A percentile compares a stretch with the other conserved stretches of the same genome.
Evolutionary conservation across 92 coral and sea anemone genomes (phyloP).

Genomic region (Porites lobata): DNA sequence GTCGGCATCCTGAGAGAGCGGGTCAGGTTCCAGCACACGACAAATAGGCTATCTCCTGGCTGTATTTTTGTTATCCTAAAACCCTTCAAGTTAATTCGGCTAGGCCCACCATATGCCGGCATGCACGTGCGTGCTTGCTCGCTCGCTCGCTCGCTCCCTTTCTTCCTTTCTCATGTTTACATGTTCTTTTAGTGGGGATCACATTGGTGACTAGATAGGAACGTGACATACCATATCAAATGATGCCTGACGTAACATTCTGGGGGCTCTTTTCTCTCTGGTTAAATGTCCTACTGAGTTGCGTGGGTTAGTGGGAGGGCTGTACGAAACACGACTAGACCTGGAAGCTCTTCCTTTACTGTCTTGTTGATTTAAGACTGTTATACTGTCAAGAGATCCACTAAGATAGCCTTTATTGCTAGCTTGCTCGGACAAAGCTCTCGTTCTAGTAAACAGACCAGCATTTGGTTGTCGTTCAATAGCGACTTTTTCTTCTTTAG

Average conservation of each 20-base stretch:
- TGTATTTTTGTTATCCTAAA: no score
- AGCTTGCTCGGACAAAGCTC: constrained; percentile 16
- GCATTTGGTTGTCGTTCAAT: neutral
- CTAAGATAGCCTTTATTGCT: constrained; percentile 1
- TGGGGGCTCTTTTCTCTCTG: constrained; percentile 81
- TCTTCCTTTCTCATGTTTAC: no score
- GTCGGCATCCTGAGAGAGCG: no score
- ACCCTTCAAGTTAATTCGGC: no score
- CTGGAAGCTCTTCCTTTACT: neutral
- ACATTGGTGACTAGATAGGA: neutral
- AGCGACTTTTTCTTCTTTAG: neutral
- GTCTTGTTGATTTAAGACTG: constrained; percentile 9
- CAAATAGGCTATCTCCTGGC: no score
- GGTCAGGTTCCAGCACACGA: no score
- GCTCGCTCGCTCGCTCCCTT: no score
- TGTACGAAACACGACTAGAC: neutral
- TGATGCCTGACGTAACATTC: constrained; percentile 67
- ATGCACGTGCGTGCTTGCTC: no score
- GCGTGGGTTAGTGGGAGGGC: constrained; percentile 22
- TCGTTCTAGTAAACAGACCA: neutral
- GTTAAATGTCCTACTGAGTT: constrained; percentile 61
- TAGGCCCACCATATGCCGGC: no score
- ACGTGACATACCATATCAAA: constrained; percentile 25
- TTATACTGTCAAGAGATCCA: constrained; percentile 36
- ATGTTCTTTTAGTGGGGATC: no score